Conservation (phyloP, 1,140 invertebrate genomes). For the Plodia interpunctella region DNA sequence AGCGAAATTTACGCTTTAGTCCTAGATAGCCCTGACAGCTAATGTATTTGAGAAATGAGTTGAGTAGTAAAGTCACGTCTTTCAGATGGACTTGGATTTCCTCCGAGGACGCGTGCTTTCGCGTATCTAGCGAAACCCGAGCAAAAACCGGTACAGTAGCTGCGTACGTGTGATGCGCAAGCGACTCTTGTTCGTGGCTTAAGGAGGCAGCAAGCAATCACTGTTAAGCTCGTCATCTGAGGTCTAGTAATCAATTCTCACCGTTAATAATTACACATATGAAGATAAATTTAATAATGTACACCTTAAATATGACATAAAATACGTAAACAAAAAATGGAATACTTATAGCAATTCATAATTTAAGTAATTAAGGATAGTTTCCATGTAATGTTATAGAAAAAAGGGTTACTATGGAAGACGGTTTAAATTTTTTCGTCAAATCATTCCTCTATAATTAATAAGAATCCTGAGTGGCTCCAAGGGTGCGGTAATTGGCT, state of each 20-base stretch:
- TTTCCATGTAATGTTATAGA: too few species aligned
- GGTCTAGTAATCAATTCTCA: not conserved
- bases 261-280: not conserved
- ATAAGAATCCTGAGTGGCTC: too few species aligned
- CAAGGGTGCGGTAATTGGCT: too few species aligned
- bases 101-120: not conserved
- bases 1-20: not conserved
- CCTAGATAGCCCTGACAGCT: not conserved
- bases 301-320: too few species aligned
- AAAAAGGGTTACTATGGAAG: too few species aligned
- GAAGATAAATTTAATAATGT: not conserved
- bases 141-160: slow-evolving; percentile 5
- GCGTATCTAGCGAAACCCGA: not conserved
- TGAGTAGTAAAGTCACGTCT: slow-evolving; percentile 5
- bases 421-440: too few species aligned
- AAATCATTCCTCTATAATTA: too few species aligned
- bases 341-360: too few species aligned
- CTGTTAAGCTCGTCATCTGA: not conserved
- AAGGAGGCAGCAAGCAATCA: not conserved
- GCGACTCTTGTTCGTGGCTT: not conserved
- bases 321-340: not conserved
- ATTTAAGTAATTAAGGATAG: too few species aligned
- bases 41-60: slow-evolving; percentile 1
- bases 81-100: not conserved
- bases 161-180: not conserved